Base-by-base conservation (phyloP, 2,888 invertebrate genomes). In the Electrophaes corylata region DNA sequence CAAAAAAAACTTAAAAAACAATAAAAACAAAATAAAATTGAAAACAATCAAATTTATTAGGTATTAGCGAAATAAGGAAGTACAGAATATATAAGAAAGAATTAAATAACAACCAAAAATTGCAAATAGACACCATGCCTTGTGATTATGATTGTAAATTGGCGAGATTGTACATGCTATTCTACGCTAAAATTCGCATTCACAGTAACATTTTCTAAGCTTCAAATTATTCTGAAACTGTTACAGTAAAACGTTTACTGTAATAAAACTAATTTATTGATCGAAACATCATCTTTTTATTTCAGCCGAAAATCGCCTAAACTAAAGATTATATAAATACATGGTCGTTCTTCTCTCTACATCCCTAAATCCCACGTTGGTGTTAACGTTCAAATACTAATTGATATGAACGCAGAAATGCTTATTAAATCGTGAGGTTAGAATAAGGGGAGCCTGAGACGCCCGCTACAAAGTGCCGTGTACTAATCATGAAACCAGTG, bases 1-100 rank as follows among this genome's bases (percentile, higher is more conserved):
- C n/a, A n/a, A 8, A 26, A 29, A 29, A 10, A 29, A 29, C 1
- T 29, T 19, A 6, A 16, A 12, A 10, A 35, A 16, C 31, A 35
- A 23, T 8, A 35, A 51, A 35, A 51, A 51, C 29, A 43, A 50
- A 45, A 52, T 54, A 65, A 78, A 74, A 67, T 72, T 78, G 69
- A 79, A 84, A 83, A 83, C 83, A 85, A 84, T 76, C 78, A 76
- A 74, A 74, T 85, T 86, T 83, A 84, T 83, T 84, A 66, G 52
- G 50, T 19, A 47, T 10, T 54, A 59, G 70, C 67, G 73, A 69
- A 69, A 74, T 71, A 76, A 76, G 81, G 78, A 81, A 72, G 75
- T 48, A 68, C 63, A 72, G 54, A 69, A 65, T 71, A 69, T 57
- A 69, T 70, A 72, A 77, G 20, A 50, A 53, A 61, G 49, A 49